These are phyloP conservation scores for Petrolisthes cinctipes DNA, from an alignment of 2,888 invertebrate species.

Conservation along the genomic window DNA sequence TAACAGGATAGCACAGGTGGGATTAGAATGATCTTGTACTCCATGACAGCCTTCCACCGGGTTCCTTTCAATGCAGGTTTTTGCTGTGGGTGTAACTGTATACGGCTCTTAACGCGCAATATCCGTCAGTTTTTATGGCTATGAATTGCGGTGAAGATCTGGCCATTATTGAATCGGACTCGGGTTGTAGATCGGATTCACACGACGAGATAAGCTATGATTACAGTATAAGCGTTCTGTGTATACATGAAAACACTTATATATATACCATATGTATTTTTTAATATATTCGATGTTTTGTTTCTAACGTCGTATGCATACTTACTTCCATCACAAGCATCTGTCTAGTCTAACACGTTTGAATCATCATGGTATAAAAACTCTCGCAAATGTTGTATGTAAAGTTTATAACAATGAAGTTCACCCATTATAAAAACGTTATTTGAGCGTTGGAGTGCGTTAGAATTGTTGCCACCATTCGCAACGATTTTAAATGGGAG, in stretches of 20 bases:
- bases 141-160: slow-evolving; percentile 10
- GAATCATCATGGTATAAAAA: too few species aligned
- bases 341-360: too few species aligned
- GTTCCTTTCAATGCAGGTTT: slow-evolving; percentile 21
- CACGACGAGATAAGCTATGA: too few species aligned
- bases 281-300: too few species aligned
- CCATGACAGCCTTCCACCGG: slow-evolving; percentile 4
- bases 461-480: not conserved
- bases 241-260: too few species aligned
- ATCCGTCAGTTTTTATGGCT: slow-evolving; percentile 8
- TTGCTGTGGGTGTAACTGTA: slow-evolving; percentile 17
- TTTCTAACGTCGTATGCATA: too few species aligned
- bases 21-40: slow-evolving; percentile 6
- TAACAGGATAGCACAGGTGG: slow-evolving; percentile 4
- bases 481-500: not conserved
- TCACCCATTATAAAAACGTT: not conserved
- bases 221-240: too few species aligned
- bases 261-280: too few species aligned
- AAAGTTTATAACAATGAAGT: not conserved
- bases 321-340: too few species aligned
- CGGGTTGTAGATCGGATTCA: not conserved
- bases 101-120: slow-evolving; percentile 2
- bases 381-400: too few species aligned
- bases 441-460: not conserved
- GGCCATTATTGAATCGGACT: not conserved